Evolutionary conservation across 92 coral and sea anemone species (phyloP).

Genomic region (Parazoanthus atlanticus): DNA sequence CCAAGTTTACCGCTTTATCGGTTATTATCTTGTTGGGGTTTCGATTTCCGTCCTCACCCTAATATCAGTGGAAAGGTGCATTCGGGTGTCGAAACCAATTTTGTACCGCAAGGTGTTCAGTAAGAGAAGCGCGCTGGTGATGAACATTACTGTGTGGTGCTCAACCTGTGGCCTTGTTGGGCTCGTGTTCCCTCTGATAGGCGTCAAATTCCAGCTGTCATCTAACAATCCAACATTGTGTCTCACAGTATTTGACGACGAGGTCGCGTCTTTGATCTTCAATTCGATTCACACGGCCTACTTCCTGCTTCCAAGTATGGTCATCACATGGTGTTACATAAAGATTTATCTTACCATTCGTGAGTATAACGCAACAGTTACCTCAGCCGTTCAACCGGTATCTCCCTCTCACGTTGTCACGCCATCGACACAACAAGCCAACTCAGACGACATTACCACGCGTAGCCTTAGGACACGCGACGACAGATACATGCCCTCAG

Average conservation of each 20-base stretch:
- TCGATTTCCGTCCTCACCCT: conserved; percentile 34
- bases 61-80: conserved; percentile 28
- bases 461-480: neutral
- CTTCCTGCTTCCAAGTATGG: conserved; percentile 17
- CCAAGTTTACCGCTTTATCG: conserved; percentile 28
- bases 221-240: conserved; percentile 30
- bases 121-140: conserved; percentile 10
- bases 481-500: neutral
- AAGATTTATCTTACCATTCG: neutral
- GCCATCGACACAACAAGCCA: neutral
- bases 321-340: conserved; percentile 20
- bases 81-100: neutral
- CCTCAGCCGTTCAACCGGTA: neutral
- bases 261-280: conserved; percentile 1
- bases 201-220: conserved; percentile 14
- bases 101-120: conserved; percentile 32
- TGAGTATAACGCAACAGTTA: conserved; percentile 20
- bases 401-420: neutral
- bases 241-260: conserved; percentile 11
- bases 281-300: conserved; percentile 32
- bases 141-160: conserved; percentile 13
- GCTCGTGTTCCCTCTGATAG: conserved; percentile 24
- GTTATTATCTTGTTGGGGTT: conserved; percentile 29
- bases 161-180: conserved; percentile 22
- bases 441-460: neutral